A percentile compares a stretch with the other conserved stretches of the same genome.
phyloP scores from a whole-genome alignment of 2,113 vertebrate species.

The Oreocharis arfaki region DNA sequence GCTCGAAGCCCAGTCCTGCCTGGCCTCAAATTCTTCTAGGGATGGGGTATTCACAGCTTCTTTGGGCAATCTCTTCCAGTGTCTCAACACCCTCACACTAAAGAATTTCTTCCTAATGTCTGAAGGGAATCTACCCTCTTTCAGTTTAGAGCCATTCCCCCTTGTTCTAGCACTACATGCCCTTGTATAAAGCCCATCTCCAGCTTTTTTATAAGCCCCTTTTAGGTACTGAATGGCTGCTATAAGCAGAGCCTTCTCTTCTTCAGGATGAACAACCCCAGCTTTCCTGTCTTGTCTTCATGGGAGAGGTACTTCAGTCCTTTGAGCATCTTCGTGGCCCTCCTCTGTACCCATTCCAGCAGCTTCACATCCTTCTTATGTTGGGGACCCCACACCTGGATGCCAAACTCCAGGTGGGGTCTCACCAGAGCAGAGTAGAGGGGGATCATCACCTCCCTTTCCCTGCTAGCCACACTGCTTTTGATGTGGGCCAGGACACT shows the following conservation, averaged over 20 bases:
- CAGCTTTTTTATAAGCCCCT: background rate
- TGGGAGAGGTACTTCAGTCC: background rate
- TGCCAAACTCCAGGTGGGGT: background rate
- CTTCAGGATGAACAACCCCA: background rate
- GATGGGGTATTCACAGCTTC: background rate
- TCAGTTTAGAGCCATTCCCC: background rate
- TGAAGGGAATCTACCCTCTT: background rate
- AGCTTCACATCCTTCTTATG: background rate
- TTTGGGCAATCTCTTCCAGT: background rate
- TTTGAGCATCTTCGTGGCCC: background rate
- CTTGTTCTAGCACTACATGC: background rate
- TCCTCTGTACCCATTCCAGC: background rate
- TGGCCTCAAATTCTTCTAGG: background rate
- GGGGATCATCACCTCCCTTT: background rate
- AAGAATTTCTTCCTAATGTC: background rate
- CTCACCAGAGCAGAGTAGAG: background rate
- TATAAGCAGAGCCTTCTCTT: background rate
- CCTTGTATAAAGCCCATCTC: background rate
- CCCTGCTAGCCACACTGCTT: background rate
- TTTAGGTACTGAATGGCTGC: background rate
- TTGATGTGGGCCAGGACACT: background rate
- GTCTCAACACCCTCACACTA: background rate
- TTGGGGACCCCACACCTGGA: background rate
- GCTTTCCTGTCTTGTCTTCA: background rate
- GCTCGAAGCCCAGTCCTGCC: background rate